Conservation (phyloP, 2,888 invertebrate genomes). For the Coronaproctus castanopsis region DNA sequence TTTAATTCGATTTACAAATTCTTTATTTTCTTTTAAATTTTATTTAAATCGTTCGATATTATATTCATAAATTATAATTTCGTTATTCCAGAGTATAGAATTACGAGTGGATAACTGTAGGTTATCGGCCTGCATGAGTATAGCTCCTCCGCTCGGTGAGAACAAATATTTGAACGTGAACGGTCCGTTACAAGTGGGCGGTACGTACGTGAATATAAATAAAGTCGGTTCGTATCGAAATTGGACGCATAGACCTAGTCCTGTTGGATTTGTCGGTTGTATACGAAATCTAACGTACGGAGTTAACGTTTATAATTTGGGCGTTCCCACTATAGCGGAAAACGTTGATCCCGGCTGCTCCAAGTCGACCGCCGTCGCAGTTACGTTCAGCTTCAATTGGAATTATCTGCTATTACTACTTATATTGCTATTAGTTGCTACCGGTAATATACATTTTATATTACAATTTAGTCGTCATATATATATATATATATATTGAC, state of each 20-base stretch:
- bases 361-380: constrained; percentile 48
- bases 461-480: too few relatives aligned
- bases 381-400: constrained; percentile 62
- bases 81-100: constrained; percentile 34
- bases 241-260: constrained; percentile 50
- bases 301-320: constrained; percentile 71
- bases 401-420: constrained; percentile 78
- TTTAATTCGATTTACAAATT: too few relatives aligned
- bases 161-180: constrained; percentile 58
- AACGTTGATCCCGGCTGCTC: constrained; percentile 57
- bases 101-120: constrained; percentile 59
- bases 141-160: constrained; percentile 46
- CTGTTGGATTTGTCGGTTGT: constrained; percentile 64
- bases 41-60: too few relatives aligned
- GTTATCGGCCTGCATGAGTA: constrained; percentile 44
- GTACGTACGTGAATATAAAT: constrained; percentile 43
- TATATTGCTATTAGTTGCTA: neutral
- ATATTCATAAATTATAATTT: too few relatives aligned
- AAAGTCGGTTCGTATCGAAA: constrained; percentile 38
- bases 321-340: constrained; percentile 48
- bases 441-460: neutral
- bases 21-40: too few relatives aligned
- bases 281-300: constrained; percentile 78
- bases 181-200: constrained; percentile 71
- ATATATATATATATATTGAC: too few relatives aligned